Base-by-base conservation (phyloP, 1,140 invertebrate genomes). In the Diachasma alloeum region DNA sequence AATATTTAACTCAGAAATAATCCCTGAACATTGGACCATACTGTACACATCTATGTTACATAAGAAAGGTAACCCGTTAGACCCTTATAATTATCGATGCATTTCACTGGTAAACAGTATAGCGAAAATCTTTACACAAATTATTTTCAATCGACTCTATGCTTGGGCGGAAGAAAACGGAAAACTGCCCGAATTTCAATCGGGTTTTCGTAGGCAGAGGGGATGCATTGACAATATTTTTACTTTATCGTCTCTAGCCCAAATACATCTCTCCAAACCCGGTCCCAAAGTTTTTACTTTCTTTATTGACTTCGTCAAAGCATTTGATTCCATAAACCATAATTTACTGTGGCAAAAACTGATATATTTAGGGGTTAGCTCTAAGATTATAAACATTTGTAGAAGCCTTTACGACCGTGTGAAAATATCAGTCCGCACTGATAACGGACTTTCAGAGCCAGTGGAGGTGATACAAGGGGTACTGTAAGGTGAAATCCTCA, bases 21-120 rank as follows among this genome's bases (percentile, higher is more conserved):
- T 79, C 80, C 85, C 83, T 83, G 74, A 82, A 81, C 3, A 22
- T 10, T 22, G 37, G 71, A 19, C 48, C 4, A n/a, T 17, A 15
- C 10, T 63, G 2, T 3, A 2, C 11, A 15, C 53, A 37, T 31
- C 8, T 13, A 74, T 74, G 48, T 24, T 76, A 39, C 26, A 76
- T 26, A 80, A 83, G 67, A 80, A 82, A 74, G 82, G 80, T 6
- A 75, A 78, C 37, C 8, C 15, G 37, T 15, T 15, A 0, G 48
- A 79, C 22, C 79, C 80, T 10, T 17, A 9, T 19, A 84, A 83
- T 39, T 84, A n/a, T n/a, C n/a, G n/a, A n/a, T n/a, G n/a, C n/a
- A n/a, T n/a, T n/a, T n/a, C n/a, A n/a, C n/a, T n/a, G 82, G n/a
- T 84, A 0, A 82, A 83, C 42, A 63, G 63, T 15, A 69, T 39